Evolutionary conservation across 2,113 vertebrate species (phyloP).

Genomic region (Passer domesticus): DNA sequence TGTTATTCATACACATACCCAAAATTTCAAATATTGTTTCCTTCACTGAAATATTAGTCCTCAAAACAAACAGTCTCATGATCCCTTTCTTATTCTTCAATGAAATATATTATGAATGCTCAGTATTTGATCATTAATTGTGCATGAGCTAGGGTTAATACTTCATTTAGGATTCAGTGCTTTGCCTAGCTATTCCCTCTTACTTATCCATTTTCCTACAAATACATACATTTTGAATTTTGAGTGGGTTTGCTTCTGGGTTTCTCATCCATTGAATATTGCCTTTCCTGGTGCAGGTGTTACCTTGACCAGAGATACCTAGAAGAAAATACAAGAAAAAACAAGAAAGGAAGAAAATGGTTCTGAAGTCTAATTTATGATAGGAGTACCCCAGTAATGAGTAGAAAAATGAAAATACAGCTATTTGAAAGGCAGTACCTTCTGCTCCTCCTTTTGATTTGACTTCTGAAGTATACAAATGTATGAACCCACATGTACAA

Average conservation of each 20-base stretch:
- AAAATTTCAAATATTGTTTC: neutral
- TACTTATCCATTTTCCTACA: neutral
- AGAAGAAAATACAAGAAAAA: neutral
- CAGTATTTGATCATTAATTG: neutral
- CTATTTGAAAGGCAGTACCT: neutral
- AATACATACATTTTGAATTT: neutral
- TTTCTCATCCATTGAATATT: neutral
- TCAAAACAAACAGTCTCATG: neutral
- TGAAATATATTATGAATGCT: neutral
- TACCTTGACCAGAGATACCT: neutral
- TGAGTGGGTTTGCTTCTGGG: neutral
- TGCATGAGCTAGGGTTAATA: neutral
- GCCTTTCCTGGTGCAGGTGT: neutral
- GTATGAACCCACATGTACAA: fast-evolving
- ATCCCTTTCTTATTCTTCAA: neutral
- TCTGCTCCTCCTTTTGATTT: neutral
- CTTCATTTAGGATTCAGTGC: neutral
- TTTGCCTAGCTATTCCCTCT: neutral
- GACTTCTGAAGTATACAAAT: neutral
- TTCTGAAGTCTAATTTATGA: neutral
- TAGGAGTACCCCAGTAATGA: neutral
- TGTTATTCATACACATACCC: neutral
- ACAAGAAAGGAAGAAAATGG: neutral
- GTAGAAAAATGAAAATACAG: neutral
- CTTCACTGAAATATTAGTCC: neutral